phyloP scores from a whole-genome alignment of 2,113 vertebrate genomes.

The Hemichromis elongatus region DNA sequence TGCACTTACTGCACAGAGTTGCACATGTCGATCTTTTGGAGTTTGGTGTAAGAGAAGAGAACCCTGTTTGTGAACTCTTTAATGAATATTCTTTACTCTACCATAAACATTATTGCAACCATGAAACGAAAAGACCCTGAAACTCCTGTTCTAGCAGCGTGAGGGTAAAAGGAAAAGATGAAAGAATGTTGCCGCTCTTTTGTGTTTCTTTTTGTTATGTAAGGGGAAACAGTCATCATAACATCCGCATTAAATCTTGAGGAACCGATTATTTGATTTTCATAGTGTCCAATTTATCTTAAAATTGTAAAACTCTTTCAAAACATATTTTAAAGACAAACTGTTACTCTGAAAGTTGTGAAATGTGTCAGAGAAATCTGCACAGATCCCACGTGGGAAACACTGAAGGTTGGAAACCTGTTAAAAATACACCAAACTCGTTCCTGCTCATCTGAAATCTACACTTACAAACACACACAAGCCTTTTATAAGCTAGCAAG shows the following conservation, averaged over 20 bases:
- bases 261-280: background rate
- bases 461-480: background rate
- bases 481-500: background rate
- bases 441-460: background rate
- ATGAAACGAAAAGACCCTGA: background rate
- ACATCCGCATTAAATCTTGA: background rate
- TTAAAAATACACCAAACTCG: background rate
- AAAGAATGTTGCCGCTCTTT: background rate
- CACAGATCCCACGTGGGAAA: background rate
- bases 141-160: background rate
- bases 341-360: background rate
- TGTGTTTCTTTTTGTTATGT: background rate
- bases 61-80: background rate
- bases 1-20: background rate
- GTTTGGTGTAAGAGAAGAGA: background rate
- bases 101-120: background rate
- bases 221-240: background rate
- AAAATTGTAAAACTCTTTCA: background rate
- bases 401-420: background rate
- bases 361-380: background rate
- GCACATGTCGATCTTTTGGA: background rate
- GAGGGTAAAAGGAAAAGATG: background rate
- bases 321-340: background rate
- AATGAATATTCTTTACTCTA: background rate
- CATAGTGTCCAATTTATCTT: background rate